Percentiles rank a stretch among this genome's conserved stretches.
These are phyloP conservation scores for Hippolais icterina DNA, from an alignment of 2,113 vertebrate species.

Conservation along the genomic window DNA sequence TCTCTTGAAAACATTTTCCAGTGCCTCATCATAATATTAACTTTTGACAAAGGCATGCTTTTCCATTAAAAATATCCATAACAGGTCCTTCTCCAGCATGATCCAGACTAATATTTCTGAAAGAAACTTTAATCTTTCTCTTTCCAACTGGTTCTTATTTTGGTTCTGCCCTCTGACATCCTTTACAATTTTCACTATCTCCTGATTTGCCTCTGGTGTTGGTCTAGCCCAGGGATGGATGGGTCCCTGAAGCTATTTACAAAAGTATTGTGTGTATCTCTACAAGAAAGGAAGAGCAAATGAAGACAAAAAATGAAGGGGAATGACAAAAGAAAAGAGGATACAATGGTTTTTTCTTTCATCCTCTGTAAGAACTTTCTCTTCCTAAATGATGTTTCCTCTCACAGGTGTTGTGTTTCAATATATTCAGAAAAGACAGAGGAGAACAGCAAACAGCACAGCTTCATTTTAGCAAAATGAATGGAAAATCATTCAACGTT, in stretches of 20 bases:
- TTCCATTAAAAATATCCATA: neutral
- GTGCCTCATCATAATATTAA: neutral
- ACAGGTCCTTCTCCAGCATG: neutral
- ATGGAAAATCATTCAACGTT: neutral
- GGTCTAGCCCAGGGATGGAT: neutral
- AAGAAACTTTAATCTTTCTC: neutral
- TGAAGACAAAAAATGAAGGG: neutral
- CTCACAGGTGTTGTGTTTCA: neutral
- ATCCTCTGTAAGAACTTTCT: neutral
- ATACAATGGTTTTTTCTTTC: neutral
- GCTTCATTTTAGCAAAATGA: neutral
- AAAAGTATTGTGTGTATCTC: neutral
- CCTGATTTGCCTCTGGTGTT: neutral
- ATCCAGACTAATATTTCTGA: neutral
- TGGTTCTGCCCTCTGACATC: neutral
- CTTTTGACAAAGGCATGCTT: neutral
- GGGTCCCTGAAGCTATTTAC: neutral
- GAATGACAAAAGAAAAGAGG: neutral
- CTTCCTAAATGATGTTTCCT: neutral
- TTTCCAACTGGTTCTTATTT: neutral
- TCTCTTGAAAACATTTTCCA: neutral
- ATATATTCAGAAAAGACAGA: neutral
- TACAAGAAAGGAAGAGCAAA: neutral
- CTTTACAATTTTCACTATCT: neutral
- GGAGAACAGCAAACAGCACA: neutral